Evolutionary conservation across 2,797 vertebrate species (phyloP), one percentile per base, ranked within the genome.

Genomic region (Neosilurus hyrtlii): DNA sequence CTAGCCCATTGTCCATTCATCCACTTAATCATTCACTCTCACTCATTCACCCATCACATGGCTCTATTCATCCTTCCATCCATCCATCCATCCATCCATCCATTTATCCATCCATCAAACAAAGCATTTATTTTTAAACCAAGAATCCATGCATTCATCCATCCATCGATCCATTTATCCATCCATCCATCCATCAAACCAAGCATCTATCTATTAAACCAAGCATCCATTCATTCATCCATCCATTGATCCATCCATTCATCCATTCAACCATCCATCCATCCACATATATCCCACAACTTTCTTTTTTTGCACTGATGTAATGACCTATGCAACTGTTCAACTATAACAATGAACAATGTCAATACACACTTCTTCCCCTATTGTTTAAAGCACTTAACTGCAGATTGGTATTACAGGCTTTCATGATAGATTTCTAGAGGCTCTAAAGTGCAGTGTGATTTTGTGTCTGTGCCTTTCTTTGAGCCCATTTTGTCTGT

Each of bases 401-500:
- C 26, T 81, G 71, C 71, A 76, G 63, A 61, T 68, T 61, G 63
- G 16, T 51, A 74, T 72, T 74, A 78, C 65, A 82, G 66, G 59
- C 65, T 51, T 61, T 70, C 74, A 75, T 72, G 59, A 56, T 81
- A 71, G n/a, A 79, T 79, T 78, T 82, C 66, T 49, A 82, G 80
- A 72, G 57, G 51, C 78, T 85, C 59, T 62, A 73, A 85, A 85
- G 74, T 82, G 74, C 74, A 73, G 49, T 61, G 79, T 65, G 74
- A 82, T 82, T 81, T 70, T 67, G 63, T 57, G 43, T 66, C 54
- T 79, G 66, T 67, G 73, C 35, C 73, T 67, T 85, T 82, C 30
- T 85, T 82, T 62, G 56, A 85, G 80, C 80, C 81, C 79, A 78
- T 85, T 85, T 76, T 78, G 80, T 63, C 80, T 85, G 73, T 85